phyloP scores from a whole-genome alignment of 2,113 vertebrate genomes.

The Sebastes fasciatus region DNA sequence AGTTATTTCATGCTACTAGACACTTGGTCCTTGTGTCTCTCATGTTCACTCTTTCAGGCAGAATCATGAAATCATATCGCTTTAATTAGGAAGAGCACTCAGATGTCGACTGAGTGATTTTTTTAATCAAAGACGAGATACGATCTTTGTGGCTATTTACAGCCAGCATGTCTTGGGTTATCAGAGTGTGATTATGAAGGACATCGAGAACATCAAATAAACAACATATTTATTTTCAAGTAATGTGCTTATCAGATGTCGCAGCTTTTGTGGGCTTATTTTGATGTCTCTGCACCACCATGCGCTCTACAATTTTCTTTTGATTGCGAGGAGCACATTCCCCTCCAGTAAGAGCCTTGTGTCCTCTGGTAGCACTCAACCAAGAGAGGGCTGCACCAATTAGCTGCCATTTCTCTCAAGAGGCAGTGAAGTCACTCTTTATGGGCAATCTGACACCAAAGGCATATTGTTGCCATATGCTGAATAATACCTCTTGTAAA shows the following conservation, averaged over 20 bases:
- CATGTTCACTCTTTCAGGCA: slow-evolving; percentile 8
- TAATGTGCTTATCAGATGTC: slow-evolving; percentile 63
- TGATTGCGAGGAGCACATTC: slow-evolving; percentile 88
- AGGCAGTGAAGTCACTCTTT: slow-evolving; percentile 75
- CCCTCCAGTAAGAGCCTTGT: slow-evolving; percentile 80
- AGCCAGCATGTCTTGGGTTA: slow-evolving; percentile 20
- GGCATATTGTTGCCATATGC: slow-evolving; percentile 77
- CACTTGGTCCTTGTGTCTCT: slow-evolving; percentile 25
- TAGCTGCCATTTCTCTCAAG: slow-evolving; percentile 79
- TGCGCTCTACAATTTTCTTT: slow-evolving; percentile 85
- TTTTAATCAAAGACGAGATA: slow-evolving; percentile 55
- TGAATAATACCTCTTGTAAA: slow-evolving; percentile 74
- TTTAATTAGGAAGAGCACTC: slow-evolving; percentile 45
- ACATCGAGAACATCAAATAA: slow-evolving; percentile 47
- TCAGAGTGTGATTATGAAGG: slow-evolving; percentile 40
- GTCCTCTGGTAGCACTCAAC: slow-evolving; percentile 88
- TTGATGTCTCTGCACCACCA: slow-evolving; percentile 83
- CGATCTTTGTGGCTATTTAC: slow-evolving; percentile 39
- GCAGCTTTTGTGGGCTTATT: slow-evolving; percentile 53
- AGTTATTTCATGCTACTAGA: slow-evolving; percentile 1
- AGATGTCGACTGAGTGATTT: slow-evolving; percentile 23
- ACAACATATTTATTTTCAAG: slow-evolving; percentile 49
- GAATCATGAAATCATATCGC: slow-evolving; percentile 29
- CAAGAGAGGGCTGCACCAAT: slow-evolving; percentile 79
- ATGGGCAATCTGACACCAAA: slow-evolving; percentile 80